phyloP scores from a whole-genome alignment of 2,888 invertebrate genomes.

The Sinopyrophorus schimmeli region DNA sequence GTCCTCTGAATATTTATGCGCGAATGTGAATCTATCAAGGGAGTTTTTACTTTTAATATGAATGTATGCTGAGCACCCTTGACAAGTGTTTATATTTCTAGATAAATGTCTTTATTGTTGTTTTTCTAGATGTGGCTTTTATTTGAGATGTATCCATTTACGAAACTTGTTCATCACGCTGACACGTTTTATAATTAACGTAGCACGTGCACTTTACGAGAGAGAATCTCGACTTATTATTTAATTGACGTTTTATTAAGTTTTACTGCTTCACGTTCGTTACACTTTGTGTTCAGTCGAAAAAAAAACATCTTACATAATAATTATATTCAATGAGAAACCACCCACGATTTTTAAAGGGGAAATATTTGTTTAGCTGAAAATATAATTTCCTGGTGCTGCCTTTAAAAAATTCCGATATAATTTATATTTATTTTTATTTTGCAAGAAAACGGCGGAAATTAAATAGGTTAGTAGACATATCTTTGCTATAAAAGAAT shows the following conservation, averaged over 20 bases:
- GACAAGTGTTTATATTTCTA: slow-evolving; percentile 16
- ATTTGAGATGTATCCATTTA: slow-evolving; percentile 14
- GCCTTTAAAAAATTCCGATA: no score
- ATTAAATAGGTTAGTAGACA: no score
- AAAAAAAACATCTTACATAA: no score
- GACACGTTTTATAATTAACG: slow-evolving; percentile 12
- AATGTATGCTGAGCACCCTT: slow-evolving; percentile 21
- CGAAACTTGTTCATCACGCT: slow-evolving; percentile 4
- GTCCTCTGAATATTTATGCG: slow-evolving; percentile 15
- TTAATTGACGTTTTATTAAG: slow-evolving; percentile 4
- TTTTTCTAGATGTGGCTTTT: slow-evolving; percentile 9
- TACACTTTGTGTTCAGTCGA: no score
- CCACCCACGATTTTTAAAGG: no score
- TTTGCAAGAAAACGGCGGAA: no score
- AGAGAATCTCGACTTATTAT: slow-evolving; percentile 7
- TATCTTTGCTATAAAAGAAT: no score
- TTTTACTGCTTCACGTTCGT: slow-evolving; percentile 7
- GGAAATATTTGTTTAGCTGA: no score
- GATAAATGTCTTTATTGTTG: slow-evolving; percentile 14
- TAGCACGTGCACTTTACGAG: slow-evolving; percentile 5
- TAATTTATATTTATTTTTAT: no score
- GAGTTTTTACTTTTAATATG: slow-evolving; percentile 20
- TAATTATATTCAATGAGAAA: no score
- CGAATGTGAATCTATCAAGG: slow-evolving; percentile 15
- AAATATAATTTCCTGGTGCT: no score